Base-by-base conservation (phyloP, 1,140 invertebrate species). In the Eurosta solidaginis region DNA sequence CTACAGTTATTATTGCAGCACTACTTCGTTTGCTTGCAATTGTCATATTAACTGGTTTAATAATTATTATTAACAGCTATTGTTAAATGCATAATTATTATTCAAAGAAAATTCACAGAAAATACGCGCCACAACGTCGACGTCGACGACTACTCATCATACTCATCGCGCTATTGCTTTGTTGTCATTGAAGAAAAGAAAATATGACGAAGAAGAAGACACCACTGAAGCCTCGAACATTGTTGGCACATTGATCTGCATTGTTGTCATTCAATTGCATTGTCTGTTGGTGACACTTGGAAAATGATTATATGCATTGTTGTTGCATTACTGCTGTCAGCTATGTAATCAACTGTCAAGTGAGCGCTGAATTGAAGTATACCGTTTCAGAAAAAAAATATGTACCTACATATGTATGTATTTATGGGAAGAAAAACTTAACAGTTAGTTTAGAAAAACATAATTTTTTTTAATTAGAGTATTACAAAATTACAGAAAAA, bases 1-100 rank as follows among this genome's bases (percentile, higher is more conserved):
- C n/a, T 59, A 52, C n/a, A 47, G 45, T 47, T 47, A 47, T 47
- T 47, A n/a, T 20, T 52, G 22, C 49, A 52, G 1, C 49, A 14
- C 47, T 0, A 22, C 49, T 17, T 54, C 27, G 50, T 54, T 6
- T 54, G 59, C 36, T 20, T 0, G 33, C 7, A n/a, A 68, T 68
- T 68, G 59, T 68, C 59, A 68, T 68, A 68, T 68, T 68, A 68
- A 68, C 59, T 40, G 59, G 27, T 40, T 68, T 68, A 68, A 68
- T 68, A 20, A 68, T 68, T 33, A 68, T 68, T 68, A 68, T 68
- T 68, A 40, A 68, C 59, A 68, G 33, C 59, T 68, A 59, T 59
- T 59, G 54, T 68, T 29, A 12, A 33, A 63, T 63, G 33, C 54
- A 36, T 40, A 14, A 17, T 17, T 17, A 49, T 49, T 52, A 52